phyloP scores from a whole-genome alignment of 2,888 invertebrate genomes.

The Leptopilina syphax region DNA sequence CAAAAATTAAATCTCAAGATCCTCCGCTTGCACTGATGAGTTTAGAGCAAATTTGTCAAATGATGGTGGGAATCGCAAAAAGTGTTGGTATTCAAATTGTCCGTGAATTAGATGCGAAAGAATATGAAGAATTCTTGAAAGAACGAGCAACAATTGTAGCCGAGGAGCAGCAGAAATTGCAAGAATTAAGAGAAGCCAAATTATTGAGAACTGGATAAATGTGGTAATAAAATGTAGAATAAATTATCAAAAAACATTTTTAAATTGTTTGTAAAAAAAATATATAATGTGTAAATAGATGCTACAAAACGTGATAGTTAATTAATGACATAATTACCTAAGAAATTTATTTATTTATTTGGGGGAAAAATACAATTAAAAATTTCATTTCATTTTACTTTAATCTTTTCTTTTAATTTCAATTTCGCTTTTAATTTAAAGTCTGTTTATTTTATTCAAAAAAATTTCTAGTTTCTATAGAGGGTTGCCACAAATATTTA shows the following conservation, averaged over 20 bases:
- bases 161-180: conserved; percentile 86
- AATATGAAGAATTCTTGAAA: conserved; percentile 89
- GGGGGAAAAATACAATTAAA: neutral
- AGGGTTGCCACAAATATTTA: too few relatives aligned
- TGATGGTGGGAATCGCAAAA: conserved; percentile 87
- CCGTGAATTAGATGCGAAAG: conserved; percentile 84
- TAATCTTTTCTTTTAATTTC: too few relatives aligned
- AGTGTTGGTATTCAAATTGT: conserved; percentile 93
- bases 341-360: neutral
- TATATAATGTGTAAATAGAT: conserved; percentile 39
- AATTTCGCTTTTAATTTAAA: too few relatives aligned
- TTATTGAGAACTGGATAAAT: conserved; percentile 87
- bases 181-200: conserved; percentile 93
- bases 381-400: neutral
- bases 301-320: neutral
- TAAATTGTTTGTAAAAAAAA: neutral
- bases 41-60: conserved; percentile 86
- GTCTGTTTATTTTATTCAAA: too few relatives aligned
- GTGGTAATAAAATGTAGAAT: neutral
- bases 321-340: too few relatives aligned
- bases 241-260: neutral
- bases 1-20: conserved; percentile 95
- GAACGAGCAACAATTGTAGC: conserved; percentile 85
- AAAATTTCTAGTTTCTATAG: too few relatives aligned
- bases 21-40: conserved; percentile 82